Base-by-base conservation (phyloP, 2,113 vertebrate genomes). In the Cephalopholis sonnerati region DNA sequence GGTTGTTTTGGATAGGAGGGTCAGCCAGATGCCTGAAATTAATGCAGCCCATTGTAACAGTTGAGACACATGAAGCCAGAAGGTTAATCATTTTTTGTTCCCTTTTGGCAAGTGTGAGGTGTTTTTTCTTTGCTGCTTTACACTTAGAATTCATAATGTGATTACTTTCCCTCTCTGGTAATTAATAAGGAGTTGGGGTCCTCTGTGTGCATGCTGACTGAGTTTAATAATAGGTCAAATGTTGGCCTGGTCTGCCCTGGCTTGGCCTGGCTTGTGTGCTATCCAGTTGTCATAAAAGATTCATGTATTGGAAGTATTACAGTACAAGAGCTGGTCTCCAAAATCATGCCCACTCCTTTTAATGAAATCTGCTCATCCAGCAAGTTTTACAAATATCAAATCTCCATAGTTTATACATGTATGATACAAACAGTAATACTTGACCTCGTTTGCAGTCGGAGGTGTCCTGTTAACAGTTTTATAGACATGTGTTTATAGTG, bases 21-120 rank as follows among this genome's bases (percentile, higher is more conserved):
- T 51, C 57, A 48, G 25, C 27, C 25, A 22, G 16, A 15, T 12
- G 20, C 15, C 64, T 32, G n/a, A 53, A 55, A 36, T 77, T 3
- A 66, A 58, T 73, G 24, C 8, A 25, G 5, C 15, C 16, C 12
- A 17, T 53, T 78, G 9, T 32, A 67, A 78, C 8, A 10, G 22
- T 7, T 24, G 27, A 74, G 44, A 63, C 48, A 68, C 22, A 48
- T 16, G n/a, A 36, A 39, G 22, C 46, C 48, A 11, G 12, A 20
- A 63, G 55, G 63, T 84, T 79, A 68, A 74, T 84, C 9, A 1
- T 2, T 50, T 75, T 46, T 54, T 41, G 25, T 75, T 62, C 44
- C 57, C 11, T 27, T 62, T 59, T 22, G 50, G 71, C 61, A 66
- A 66, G 54, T 24, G 61, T 41, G 39, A 39, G 39, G 0, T 10